phyloP scores from a whole-genome alignment of 2,797 vertebrate genomes.

The Cottoperca gobio region DNA sequence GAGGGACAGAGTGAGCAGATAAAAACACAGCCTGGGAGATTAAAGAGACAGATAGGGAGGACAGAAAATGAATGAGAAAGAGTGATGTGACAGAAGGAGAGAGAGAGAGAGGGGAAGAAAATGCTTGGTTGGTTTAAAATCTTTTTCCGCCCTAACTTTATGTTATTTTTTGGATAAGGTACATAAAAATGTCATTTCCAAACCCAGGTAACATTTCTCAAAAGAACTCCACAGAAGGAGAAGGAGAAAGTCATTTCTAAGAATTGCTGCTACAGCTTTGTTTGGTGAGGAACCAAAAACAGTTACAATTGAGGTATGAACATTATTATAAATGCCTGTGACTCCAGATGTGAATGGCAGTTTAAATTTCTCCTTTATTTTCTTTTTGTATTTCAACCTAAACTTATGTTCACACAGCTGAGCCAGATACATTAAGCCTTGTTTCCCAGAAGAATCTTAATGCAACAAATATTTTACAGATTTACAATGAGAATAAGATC shows the following conservation, averaged over 20 bases:
- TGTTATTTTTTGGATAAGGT: slow-evolving; percentile 6
- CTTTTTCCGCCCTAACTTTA: neutral
- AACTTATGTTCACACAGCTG: slow-evolving; percentile 7
- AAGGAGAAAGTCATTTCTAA: neutral
- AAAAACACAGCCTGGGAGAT: slow-evolving; percentile 75
- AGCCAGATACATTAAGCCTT: slow-evolving; percentile 2
- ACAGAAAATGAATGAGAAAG: slow-evolving; percentile 70
- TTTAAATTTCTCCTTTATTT: slow-evolving; percentile 24
- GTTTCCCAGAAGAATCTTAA: slow-evolving; percentile 22
- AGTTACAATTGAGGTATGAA: slow-evolving; percentile 1
- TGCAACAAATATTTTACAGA: slow-evolving; percentile 23
- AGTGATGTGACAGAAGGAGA: slow-evolving; percentile 59
- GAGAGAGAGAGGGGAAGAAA: slow-evolving; percentile 20
- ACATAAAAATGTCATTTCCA: neutral
- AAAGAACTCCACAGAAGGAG: neutral
- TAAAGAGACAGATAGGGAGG: slow-evolving; percentile 76
- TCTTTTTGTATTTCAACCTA: slow-evolving; percentile 18
- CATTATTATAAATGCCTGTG: slow-evolving; percentile 14
- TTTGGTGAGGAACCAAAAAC: neutral
- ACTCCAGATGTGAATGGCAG: slow-evolving; percentile 13
- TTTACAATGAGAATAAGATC: slow-evolving; percentile 35
- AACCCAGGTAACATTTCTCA: neutral
- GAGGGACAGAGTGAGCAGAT: slow-evolving; percentile 75
- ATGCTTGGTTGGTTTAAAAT: slow-evolving; percentile 6
- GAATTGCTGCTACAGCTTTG: slow-evolving; percentile 4